A percentile compares a stretch with the other conserved stretches of the same genome.
phyloP scores from a whole-genome alignment of 1,140 invertebrate species.

The Drosophila truncata region DNA sequence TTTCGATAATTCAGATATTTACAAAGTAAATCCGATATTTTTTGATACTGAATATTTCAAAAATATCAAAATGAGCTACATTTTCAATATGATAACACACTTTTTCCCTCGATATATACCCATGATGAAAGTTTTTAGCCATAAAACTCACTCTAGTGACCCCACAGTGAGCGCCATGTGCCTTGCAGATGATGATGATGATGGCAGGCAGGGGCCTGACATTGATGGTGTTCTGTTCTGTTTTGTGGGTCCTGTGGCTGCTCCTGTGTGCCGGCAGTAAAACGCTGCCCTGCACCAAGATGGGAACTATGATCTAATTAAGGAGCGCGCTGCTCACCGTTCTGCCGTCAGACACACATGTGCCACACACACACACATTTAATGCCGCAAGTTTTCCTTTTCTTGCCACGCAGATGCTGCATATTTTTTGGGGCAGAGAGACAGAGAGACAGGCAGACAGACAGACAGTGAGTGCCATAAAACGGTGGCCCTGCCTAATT shows the following conservation, averaged over 20 bases:
- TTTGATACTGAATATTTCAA: no score
- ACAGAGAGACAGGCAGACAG: neutral
- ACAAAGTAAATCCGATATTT: no score
- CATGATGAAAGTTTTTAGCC: neutral
- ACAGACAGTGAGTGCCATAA: slow-evolving; percentile 46
- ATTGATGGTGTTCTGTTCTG: slow-evolving; percentile 16
- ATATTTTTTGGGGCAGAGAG: slow-evolving; percentile 30
- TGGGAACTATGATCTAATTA: slow-evolving; percentile 71
- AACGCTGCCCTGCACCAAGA: slow-evolving; percentile 35
- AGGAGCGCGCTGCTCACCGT: slow-evolving; percentile 49
- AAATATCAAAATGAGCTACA: no score
- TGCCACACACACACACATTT: slow-evolving; percentile 36
- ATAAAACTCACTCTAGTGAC: neutral
- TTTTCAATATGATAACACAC: no score
- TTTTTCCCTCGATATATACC: neutral
- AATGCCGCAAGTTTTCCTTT: slow-evolving; percentile 49
- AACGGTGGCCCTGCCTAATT: slow-evolving; percentile 62
- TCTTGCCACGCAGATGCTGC: slow-evolving; percentile 31
- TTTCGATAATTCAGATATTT: no score
- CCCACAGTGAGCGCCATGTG: neutral
- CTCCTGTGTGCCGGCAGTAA: slow-evolving; percentile 33
- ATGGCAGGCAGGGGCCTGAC: slow-evolving; percentile 12
- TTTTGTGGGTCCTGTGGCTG: slow-evolving; percentile 10
- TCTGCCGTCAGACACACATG: slow-evolving; percentile 42
- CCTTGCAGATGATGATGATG: slow-evolving; percentile 10